Evolutionary conservation across 2,113 vertebrate genomes (phyloP), one percentile per base, ranked within the genome.

Genomic region (Mixornis gularis): DNA sequence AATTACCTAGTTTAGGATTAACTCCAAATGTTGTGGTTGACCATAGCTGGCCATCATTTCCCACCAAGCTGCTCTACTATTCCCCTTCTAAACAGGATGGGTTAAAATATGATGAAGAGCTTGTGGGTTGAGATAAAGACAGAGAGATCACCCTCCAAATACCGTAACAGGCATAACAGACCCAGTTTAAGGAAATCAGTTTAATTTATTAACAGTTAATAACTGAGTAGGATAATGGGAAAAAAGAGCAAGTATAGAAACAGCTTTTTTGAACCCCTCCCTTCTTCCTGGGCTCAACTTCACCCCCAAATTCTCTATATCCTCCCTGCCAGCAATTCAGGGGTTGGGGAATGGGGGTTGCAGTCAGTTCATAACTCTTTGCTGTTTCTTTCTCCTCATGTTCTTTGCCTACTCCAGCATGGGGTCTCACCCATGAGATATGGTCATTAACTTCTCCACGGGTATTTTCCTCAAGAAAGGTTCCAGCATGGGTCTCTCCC

Each of bases 271-370:
- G 38, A 38, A 29, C 0, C 4, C 6, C 4, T 69, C 5, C 14
- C 4, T 88, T 49, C 38, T 62, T 79, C 29, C 21, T 7, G 4
- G 27, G 27, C 25, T 79, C 27, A 65, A 2, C 9, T 40, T 48
- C 13, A 29, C 10, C 58, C 8, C 3, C 26, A 24, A 46, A 9
- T 90, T 59, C 27, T 80, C 34, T 27, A 9, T 8, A 18, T 27
- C 27, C 15, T 13, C 7, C 3, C 13, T 4, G 7, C 13, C 13
- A 41, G 13, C 1, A 4, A 38, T 10, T 2, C 12, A 70, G 15
- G 29, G 4, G 16, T 1, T 24, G 4, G 4, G 29, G 13, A 60
- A 51, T 8, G 19, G 12, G 8, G 5, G 1, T 9, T 79, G 11
- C 3, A 1, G 17, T 60, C 32, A 38, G 13, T 38, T 80, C 29